phyloP scores from a whole-genome alignment of 2,797 vertebrate genomes.

The Malacoraja senta region DNA sequence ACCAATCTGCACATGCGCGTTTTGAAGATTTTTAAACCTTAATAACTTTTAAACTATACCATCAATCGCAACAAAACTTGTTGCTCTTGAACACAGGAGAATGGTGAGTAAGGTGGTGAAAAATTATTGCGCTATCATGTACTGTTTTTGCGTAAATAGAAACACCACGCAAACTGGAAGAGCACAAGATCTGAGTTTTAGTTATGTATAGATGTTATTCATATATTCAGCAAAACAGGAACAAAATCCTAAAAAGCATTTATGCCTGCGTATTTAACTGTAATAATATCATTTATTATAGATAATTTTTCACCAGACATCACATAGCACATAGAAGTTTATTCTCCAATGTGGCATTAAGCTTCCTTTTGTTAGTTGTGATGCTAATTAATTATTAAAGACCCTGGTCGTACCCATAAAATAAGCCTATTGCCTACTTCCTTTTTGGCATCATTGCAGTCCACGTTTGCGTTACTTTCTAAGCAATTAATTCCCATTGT shows the following conservation, averaged over 20 bases:
- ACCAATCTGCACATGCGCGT: no score
- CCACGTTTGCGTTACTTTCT: not conserved
- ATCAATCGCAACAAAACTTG: no score
- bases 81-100: no score
- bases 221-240: not conserved
- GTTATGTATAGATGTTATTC: no score
- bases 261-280: not conserved
- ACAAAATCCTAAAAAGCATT: not conserved
- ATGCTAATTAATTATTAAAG: not conserved
- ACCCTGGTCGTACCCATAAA: not conserved
- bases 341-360: slow-evolving; percentile 9
- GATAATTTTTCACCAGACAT: not conserved
- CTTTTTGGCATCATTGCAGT: not conserved
- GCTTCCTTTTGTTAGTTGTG: not conserved
- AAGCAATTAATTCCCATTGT: slow-evolving; percentile 27
- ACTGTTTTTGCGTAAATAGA: no score
- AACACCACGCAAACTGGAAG: no score
- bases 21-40: no score
- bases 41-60: no score
- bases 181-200: no score
- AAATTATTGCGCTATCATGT: no score
- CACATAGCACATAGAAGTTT: not conserved
- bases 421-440: slow-evolving; percentile 19
- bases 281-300: not conserved
- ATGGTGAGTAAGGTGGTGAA: no score